These are phyloP conservation scores for Dendrolimus punctatus DNA, from an alignment of 1,140 invertebrate genomes.

Conservation along the genomic window DNA sequence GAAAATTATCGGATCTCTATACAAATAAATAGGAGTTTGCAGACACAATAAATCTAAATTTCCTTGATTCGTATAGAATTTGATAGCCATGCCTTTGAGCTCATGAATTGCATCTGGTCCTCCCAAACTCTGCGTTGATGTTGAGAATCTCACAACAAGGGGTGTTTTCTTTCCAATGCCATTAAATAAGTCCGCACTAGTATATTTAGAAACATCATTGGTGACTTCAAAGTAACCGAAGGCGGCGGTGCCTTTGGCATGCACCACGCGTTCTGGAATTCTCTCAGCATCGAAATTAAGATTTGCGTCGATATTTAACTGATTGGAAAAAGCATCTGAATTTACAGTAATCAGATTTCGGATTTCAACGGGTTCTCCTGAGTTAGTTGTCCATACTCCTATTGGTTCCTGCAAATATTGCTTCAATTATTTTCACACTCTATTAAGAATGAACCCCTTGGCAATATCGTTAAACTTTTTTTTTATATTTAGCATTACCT, in stretches of 20 bases:
- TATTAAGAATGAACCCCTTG: too few relatives aligned
- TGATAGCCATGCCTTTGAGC: slow-evolving; percentile 78
- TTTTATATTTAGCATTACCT: too few relatives aligned
- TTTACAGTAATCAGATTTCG: slow-evolving; percentile 73
- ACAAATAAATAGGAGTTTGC: slow-evolving; percentile 77
- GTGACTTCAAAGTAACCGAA: slow-evolving; percentile 97
- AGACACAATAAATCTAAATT: slow-evolving; percentile 80
- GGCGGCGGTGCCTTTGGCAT: slow-evolving; percentile 95
- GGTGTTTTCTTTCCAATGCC: slow-evolving; percentile 89
- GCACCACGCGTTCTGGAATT: slow-evolving; percentile 95
- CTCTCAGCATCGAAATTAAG: slow-evolving; percentile 89
- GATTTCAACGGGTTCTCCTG: slow-evolving; percentile 81
- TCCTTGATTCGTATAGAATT: slow-evolving; percentile 83
- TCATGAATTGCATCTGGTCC: slow-evolving; percentile 83
- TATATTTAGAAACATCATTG: slow-evolving; percentile 90
- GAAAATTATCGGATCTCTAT: slow-evolving; percentile 79
- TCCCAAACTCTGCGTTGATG: slow-evolving; percentile 87
- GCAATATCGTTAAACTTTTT: too few relatives aligned
- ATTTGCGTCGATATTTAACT: slow-evolving; percentile 86
- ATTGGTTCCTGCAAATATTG: too few relatives aligned
- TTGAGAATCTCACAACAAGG: slow-evolving; percentile 79
- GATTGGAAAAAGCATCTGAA: slow-evolving; percentile 80
- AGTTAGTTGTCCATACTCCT: slow-evolving; percentile 71
- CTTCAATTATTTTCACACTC: too few relatives aligned
- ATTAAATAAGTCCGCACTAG: slow-evolving; percentile 88